Evolutionary conservation across 1,140 invertebrate species (phyloP).

Genomic region (Battus philenor): DNA sequence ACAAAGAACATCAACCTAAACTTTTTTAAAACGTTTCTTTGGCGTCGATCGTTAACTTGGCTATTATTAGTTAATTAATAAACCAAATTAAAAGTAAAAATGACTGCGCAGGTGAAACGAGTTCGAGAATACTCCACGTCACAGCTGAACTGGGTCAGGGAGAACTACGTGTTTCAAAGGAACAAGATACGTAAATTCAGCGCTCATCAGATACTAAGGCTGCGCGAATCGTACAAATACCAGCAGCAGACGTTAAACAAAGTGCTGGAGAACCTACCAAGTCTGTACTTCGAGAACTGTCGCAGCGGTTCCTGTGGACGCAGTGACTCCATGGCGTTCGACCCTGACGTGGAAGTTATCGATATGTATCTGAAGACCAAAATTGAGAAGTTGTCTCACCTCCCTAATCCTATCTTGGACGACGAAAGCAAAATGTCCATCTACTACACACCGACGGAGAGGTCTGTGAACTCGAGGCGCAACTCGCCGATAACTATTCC

Average conservation of each 20-base stretch:
- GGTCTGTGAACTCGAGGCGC: slow-evolving; percentile 62
- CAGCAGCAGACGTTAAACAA: slow-evolving; percentile 96
- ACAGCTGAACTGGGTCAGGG: slow-evolving; percentile 94
- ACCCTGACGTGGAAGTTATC: slow-evolving; percentile 78
- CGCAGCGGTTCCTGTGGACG: slow-evolving; percentile 89
- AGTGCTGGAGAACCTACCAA: slow-evolving; percentile 95
- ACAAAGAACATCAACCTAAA: too few relatives aligned
- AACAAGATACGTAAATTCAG: slow-evolving; percentile 96
- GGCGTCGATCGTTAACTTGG: too few relatives aligned
- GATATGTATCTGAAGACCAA: slow-evolving; percentile 82
- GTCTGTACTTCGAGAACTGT: slow-evolving; percentile 94
- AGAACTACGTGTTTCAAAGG: slow-evolving; percentile 96
- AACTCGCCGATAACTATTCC: slow-evolving; percentile 56
- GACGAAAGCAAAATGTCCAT: slow-evolving; percentile 82
- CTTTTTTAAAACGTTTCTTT: too few relatives aligned
- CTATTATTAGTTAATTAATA: too few relatives aligned
- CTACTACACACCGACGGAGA: slow-evolving; percentile 88
- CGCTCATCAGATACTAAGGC: slow-evolving; percentile 89
- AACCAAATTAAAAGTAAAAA: too few relatives aligned
- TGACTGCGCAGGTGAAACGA: slow-evolving; percentile 80
- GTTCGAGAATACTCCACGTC: slow-evolving; percentile 93
- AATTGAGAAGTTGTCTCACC: slow-evolving; percentile 73
- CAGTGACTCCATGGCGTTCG: slow-evolving; percentile 85
- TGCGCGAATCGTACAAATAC: slow-evolving; percentile 95
- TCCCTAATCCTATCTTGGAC: slow-evolving; percentile 55